Evolutionary conservation across 2,888 invertebrate genomes (phyloP).

Genomic region (Limenitis camilla): DNA sequence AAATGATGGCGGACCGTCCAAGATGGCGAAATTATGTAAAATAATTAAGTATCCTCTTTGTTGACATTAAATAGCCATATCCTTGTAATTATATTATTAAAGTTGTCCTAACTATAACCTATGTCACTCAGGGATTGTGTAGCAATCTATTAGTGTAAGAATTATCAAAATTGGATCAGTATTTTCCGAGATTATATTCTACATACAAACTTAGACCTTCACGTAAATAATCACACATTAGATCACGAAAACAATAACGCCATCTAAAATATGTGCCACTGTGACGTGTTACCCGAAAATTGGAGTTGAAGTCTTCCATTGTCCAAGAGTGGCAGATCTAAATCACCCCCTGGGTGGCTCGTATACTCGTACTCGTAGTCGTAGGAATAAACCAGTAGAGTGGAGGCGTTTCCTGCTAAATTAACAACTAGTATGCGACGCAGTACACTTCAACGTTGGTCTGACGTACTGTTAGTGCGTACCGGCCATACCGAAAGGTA

Average conservation of each 20-base stretch:
- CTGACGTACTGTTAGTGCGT: constrained; percentile 48
- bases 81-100: too few relatives aligned
- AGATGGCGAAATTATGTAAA: too few relatives aligned
- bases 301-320: constrained; percentile 33
- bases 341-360: constrained; percentile 40
- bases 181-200: too few relatives aligned
- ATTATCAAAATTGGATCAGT: too few relatives aligned
- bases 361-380: constrained; percentile 13
- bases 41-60: background rate
- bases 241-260: constrained; percentile 17
- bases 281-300: constrained; percentile 30
- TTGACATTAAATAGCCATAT: too few relatives aligned
- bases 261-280: constrained; percentile 17
- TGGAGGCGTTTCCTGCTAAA: constrained; percentile 48
- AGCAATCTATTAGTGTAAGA: too few relatives aligned
- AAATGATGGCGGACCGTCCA: too few relatives aligned
- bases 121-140: too few relatives aligned
- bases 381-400: constrained; percentile 50
- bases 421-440: constrained; percentile 44
- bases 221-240: too few relatives aligned
- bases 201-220: too few relatives aligned
- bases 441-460: constrained; percentile 25
- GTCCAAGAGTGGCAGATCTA: constrained; percentile 34
- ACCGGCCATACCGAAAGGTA: constrained; percentile 31
- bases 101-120: too few relatives aligned